phyloP scores from a whole-genome alignment of 1,140 invertebrate genomes.

The Drosophila teissieri region DNA sequence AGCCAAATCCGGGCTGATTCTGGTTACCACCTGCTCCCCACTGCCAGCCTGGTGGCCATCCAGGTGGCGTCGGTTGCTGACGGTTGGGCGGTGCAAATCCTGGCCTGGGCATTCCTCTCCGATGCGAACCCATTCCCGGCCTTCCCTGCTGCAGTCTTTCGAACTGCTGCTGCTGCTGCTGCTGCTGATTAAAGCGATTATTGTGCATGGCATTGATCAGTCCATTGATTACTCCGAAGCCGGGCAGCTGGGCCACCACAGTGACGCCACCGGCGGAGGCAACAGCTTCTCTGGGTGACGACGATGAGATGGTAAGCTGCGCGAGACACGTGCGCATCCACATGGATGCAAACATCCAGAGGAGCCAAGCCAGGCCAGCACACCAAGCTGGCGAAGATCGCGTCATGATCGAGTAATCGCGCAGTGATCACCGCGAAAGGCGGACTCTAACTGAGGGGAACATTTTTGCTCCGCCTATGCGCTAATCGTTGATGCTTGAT shows the following conservation, averaged over 20 bases:
- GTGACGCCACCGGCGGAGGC: slow-evolving; percentile 56
- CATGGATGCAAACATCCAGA: slow-evolving; percentile 17
- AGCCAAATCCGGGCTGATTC: slow-evolving; percentile 25
- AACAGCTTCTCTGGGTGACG: slow-evolving; percentile 33
- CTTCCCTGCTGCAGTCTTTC: slow-evolving; percentile 20
- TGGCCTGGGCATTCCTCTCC: not conserved
- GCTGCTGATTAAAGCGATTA: slow-evolving; percentile 22
- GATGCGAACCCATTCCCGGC: slow-evolving; percentile 9
- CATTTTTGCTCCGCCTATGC: slow-evolving; percentile 20
- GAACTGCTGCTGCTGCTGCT: slow-evolving; percentile 18
- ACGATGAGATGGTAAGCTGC: slow-evolving; percentile 48
- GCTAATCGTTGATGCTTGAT: slow-evolving; percentile 37
- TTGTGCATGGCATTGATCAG: slow-evolving; percentile 13
- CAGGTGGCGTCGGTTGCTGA: slow-evolving; percentile 35
- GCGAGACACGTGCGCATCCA: slow-evolving; percentile 19
- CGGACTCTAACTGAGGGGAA: slow-evolving; percentile 59
- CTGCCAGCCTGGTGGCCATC: slow-evolving; percentile 46
- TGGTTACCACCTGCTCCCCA: slow-evolving; percentile 31
- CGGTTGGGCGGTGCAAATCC: slow-evolving; percentile 10
- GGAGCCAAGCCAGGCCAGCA: not conserved
- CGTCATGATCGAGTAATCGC: slow-evolving; percentile 48
- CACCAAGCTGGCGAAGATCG: slow-evolving; percentile 31
- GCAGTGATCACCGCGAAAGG: slow-evolving; percentile 40
- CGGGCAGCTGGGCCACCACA: slow-evolving; percentile 54
- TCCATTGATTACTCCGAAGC: slow-evolving; percentile 24